Evolutionary conservation across 2,888 invertebrate species (phyloP), one percentile per base, ranked within the genome.

Genomic region (Drosophila subsilvestris): DNA sequence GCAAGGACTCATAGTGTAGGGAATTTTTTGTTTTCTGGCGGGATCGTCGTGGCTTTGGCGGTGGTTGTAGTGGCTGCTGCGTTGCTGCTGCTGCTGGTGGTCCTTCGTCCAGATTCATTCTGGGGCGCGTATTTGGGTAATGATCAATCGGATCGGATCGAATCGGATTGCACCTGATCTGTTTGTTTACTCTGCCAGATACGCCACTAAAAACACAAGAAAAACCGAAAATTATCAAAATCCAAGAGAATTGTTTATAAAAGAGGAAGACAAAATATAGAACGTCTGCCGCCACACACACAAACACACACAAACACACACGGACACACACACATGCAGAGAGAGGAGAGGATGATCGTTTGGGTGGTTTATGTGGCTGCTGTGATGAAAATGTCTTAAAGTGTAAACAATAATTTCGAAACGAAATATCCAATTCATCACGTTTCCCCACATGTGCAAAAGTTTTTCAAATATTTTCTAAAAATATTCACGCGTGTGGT

Each of bases 401-500:
- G 88, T 86, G 68, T 76, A 88, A 88, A 84, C 86, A 86, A 88
- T 80, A 77, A 72, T 74, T 74, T 76, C 66, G 66, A 78, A 80
- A 86, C 37, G 37, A 37, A 37, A 37, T n/a, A 83, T 71, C 74
- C 59, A 69, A 79, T 76, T 86, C 76, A 77, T 86, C 85, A 86
- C 88, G 85, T 86, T 86, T 88, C 69, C 75, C 80, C 78, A 74
- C 86, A 86, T 86, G 84, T 88, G 86, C 86, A 79, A 85, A 85
- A 83, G 80, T 86, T 80, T 86, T 86, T 74, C 65, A 66, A 66
- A 74, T 70, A 57, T 61, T 65, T 77, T 61, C 67, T 55, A 76
- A 72, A 73, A 77, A 76, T 77, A 77, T 74, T 59, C 58, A 77
- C 69, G 76, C 72, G 73, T 85, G 72, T 74, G 86, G 60, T 63